Percentiles rank a stretch among this genome's conserved stretches.
Evolutionary conservation across 1,140 invertebrate species (phyloP).

Genomic region (Zaprionus vittiger): DNA sequence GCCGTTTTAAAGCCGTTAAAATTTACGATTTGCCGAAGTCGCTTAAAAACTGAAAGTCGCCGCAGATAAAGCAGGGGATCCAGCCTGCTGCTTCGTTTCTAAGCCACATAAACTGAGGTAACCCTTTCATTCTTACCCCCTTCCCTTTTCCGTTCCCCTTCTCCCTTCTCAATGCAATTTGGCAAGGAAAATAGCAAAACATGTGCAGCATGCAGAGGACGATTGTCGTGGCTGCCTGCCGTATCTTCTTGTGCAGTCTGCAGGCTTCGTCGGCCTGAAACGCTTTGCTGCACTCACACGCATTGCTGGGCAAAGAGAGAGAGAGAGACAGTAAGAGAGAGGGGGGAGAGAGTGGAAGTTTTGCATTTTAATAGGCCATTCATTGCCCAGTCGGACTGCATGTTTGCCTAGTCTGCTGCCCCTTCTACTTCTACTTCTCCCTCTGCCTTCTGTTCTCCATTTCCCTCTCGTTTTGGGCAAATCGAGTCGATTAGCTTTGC

Average conservation of each 20-base stretch:
- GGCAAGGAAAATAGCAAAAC: slow-evolving; percentile 51
- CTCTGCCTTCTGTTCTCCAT: background rate
- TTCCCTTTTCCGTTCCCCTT: background rate
- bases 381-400: slow-evolving; percentile 24
- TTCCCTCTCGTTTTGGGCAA: background rate
- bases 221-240: slow-evolving; percentile 33
- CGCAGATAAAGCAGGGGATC: slow-evolving; percentile 19
- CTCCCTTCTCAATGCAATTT: slow-evolving; percentile 11
- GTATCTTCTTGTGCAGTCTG: slow-evolving; percentile 44
- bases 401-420: slow-evolving; percentile 38
- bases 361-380: slow-evolving; percentile 71
- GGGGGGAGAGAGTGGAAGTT: slow-evolving; percentile 34
- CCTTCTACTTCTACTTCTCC: background rate
- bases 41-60: slow-evolving; percentile 13
- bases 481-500: slow-evolving; percentile 5
- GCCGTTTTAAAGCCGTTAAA: slow-evolving; percentile 53
- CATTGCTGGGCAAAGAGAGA: slow-evolving; percentile 19
- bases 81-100: slow-evolving; percentile 23
- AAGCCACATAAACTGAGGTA: slow-evolving; percentile 4
- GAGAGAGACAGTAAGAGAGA: background rate
- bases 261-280: slow-evolving; percentile 24
- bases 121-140: background rate
- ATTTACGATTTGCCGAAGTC: slow-evolving; percentile 58
- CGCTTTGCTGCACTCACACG: slow-evolving; percentile 39
- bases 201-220: slow-evolving; percentile 21